Evolutionary conservation across 64 coral and sea anemone species (phyloP), one percentile per base, ranked within the genome.

Genomic region (Dendronephthya gigantea): DNA sequence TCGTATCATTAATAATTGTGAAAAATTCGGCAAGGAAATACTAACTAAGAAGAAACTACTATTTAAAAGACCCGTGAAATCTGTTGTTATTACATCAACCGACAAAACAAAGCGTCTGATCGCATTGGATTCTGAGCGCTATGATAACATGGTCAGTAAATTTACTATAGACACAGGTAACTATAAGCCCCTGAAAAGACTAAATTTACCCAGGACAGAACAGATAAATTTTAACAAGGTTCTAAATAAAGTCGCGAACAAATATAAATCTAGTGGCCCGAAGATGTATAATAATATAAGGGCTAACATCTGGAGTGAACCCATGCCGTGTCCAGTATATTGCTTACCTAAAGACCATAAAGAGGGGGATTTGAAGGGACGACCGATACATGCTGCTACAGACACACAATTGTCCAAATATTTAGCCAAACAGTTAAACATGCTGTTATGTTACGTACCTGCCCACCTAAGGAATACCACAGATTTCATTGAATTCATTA

Each of bases 321-420:
- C 86, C 9, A 40, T 88, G 31, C 74, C 70, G 7, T 82, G 72
- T 39, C 10, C 74, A 16, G 70, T 82, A 34, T 82, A 88, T 37
- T 88, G 87, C 76, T 74, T 88, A 79, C 87, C 75, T 16, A 88
- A 88, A 55, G 76, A 88, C 39, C 87, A 88, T 39, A 88, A 88
- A 82, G 87, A 49, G 36, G 86, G 86, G 27, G 87, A 88, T 50
- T 45, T 88, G 50, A 88, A 82, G 38, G 87, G 87, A 23, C 70
- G 74, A 51, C 87, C 87, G 36, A 88, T 88, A n/a, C 87, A 88
- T 34, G 70, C 87, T 55, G 87, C 87, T 31, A 88, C 68, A 30
- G 38, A 88, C 40, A 88, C 38, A 2, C 45, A 33, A n/a, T n/a
- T 88, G 82, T 88, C 87, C 33, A 88, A 88, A 58, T 88, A 48